These are phyloP conservation scores for Euplexia lucipara DNA, from an alignment of 2,888 invertebrate species.

Conservation along the genomic window DNA sequence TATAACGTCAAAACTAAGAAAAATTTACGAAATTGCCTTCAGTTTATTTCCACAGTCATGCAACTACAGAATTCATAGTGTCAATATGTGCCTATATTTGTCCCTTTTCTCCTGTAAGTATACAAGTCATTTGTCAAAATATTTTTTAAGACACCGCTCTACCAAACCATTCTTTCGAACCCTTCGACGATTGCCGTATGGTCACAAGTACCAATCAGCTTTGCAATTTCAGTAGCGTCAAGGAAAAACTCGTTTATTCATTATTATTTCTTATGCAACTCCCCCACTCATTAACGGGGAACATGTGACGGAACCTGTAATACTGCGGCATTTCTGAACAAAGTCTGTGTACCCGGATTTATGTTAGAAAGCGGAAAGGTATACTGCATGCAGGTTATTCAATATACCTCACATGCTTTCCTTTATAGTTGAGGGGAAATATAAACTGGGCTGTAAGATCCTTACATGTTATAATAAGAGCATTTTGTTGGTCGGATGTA, in stretches of 20 bases:
- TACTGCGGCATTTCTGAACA: slow-evolving; percentile 24
- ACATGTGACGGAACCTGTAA: slow-evolving; percentile 44
- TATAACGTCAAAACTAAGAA: too few species aligned
- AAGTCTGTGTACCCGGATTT: slow-evolving; percentile 30
- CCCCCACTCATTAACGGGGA: slow-evolving; percentile 55
- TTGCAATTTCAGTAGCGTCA: slow-evolving; percentile 8
- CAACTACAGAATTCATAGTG: too few species aligned
- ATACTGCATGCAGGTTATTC: slow-evolving; percentile 10
- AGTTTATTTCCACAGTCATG: too few species aligned
- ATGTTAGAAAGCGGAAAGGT: slow-evolving; percentile 30
- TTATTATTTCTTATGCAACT: slow-evolving; percentile 52
- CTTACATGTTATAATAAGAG: slow-evolving; percentile 3
- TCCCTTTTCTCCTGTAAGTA: too few species aligned
- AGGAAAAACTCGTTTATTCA: slow-evolving; percentile 49
- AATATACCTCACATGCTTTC: slow-evolving; percentile 23
- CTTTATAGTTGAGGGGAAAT: slow-evolving; percentile 13
- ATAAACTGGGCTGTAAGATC: background rate
- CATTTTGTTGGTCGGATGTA: too few species aligned
- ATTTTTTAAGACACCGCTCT: background rate
- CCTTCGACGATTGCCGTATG: background rate
- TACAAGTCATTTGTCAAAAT: background rate
- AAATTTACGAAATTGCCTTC: too few species aligned
- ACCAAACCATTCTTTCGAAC: background rate
- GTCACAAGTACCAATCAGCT: slow-evolving; percentile 17
- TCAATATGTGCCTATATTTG: too few species aligned